Percentiles rank a stretch among this genome's conserved stretches.
phyloP scores from a whole-genome alignment of 1,140 invertebrate genomes.

The Zophobas atratus region DNA sequence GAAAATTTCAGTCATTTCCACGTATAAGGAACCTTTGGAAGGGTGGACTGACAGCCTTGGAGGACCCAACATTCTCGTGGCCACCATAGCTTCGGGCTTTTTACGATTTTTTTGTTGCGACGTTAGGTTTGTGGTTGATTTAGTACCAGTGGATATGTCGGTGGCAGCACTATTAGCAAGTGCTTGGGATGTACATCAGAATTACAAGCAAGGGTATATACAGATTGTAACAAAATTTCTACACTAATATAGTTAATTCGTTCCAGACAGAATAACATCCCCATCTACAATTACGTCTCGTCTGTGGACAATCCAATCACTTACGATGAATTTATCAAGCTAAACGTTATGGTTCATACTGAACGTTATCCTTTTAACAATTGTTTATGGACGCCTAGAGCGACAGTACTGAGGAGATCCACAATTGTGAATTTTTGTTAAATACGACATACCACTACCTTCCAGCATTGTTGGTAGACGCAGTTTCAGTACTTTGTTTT shows the following conservation, averaged over 20 bases:
- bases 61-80: constrained; percentile 79
- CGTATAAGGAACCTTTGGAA: constrained; percentile 79
- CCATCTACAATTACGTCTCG: constrained; percentile 81
- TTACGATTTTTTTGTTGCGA: constrained; percentile 78
- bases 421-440: too few relatives aligned
- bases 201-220: too few relatives aligned
- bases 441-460: too few relatives aligned
- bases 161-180: constrained; percentile 84
- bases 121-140: constrained; percentile 76
- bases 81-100: constrained; percentile 74
- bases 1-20: constrained; percentile 78
- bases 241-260: constrained; percentile 30
- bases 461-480: too few relatives aligned
- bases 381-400: too few relatives aligned
- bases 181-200: constrained; percentile 74
- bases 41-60: constrained; percentile 93
- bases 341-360: neutral
- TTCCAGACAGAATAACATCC: constrained; percentile 65
- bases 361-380: too few relatives aligned
- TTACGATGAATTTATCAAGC: constrained; percentile 73
- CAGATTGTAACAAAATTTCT: too few relatives aligned
- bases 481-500: too few relatives aligned
- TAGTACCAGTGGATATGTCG: constrained; percentile 88
- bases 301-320: constrained; percentile 77
- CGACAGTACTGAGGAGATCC: too few relatives aligned